A percentile compares a stretch with the other conserved stretches of the same genome.
Conservation (phyloP, 2,113 vertebrate genomes). For the Ursus arctos region DNA sequence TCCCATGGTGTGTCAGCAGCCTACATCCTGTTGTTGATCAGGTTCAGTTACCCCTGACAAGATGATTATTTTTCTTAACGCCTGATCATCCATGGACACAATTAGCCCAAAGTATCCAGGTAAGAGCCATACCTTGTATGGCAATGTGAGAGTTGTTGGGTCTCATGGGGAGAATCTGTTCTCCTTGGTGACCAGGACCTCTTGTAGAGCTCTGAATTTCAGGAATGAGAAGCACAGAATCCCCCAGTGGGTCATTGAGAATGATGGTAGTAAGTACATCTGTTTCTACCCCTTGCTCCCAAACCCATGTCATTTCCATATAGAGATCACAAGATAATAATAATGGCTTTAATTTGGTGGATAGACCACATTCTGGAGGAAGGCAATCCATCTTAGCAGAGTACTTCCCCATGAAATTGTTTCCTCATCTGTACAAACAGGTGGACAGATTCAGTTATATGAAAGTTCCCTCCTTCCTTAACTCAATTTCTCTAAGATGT, state of each 20-base stretch:
- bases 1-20: background rate
- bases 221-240: background rate
- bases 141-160: background rate
- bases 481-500: background rate
- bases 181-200: background rate
- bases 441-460: background rate
- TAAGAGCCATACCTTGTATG: background rate
- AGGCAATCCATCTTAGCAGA: background rate
- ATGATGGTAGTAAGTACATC: background rate
- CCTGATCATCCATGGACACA: background rate
- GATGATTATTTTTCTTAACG: background rate
- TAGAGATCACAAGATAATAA: background rate
- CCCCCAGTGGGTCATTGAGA: background rate
- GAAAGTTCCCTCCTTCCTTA: slow-evolving; percentile 61
- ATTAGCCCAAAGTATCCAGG: background rate
- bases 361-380: background rate
- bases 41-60: background rate
- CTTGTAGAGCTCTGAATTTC: background rate
- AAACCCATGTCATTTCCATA: background rate
- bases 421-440: slow-evolving; percentile 22
- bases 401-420: background rate
- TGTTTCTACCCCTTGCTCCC: background rate
- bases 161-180: background rate
- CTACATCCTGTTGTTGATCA: background rate
- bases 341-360: background rate